phyloP scores from a whole-genome alignment of 2,797 vertebrate genomes.

The Eulemur rubriventer region DNA sequence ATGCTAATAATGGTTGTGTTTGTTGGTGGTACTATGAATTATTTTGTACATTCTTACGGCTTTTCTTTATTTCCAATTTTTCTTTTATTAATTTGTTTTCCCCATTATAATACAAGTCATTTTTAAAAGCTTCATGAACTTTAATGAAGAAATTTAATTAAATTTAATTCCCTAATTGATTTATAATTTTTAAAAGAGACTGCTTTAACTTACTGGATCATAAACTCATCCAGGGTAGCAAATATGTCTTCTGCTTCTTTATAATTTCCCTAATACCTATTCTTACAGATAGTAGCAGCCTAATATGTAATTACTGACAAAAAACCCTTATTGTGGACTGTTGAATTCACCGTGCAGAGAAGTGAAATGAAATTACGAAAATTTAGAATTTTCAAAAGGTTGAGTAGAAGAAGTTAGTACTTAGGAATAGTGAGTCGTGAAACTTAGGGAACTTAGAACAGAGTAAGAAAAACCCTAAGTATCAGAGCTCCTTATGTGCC shows the following conservation, averaged over 20 bases:
- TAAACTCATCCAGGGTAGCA: constrained; percentile 1
- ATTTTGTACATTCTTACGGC: constrained; percentile 44
- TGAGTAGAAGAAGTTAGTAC: background rate
- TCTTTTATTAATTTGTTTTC: constrained; percentile 6
- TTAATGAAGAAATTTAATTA: constrained; percentile 54
- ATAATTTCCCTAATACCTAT: background rate
- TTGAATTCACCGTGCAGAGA: constrained; percentile 9
- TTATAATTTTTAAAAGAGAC: constrained; percentile 1
- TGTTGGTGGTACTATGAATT: background rate
- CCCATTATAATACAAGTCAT: background rate
- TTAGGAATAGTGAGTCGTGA: background rate
- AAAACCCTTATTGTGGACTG: background rate
- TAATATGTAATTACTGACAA: background rate
- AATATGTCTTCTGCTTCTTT: constrained; percentile 9
- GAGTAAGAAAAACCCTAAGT: background rate
- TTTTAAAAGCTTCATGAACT: constrained; percentile 35
- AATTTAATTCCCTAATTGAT: constrained; percentile 45
- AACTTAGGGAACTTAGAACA: background rate
- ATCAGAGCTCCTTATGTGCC: background rate
- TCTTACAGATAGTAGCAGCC: background rate
- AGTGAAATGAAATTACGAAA: constrained; percentile 32
- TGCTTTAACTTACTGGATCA: constrained; percentile 42
- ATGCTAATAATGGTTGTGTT: background rate
- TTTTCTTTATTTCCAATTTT: constrained; percentile 41
- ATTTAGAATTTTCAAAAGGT: constrained; percentile 17